Conservation (phyloP, 2,888 invertebrate genomes). For the Lochmaea crataegi region DNA sequence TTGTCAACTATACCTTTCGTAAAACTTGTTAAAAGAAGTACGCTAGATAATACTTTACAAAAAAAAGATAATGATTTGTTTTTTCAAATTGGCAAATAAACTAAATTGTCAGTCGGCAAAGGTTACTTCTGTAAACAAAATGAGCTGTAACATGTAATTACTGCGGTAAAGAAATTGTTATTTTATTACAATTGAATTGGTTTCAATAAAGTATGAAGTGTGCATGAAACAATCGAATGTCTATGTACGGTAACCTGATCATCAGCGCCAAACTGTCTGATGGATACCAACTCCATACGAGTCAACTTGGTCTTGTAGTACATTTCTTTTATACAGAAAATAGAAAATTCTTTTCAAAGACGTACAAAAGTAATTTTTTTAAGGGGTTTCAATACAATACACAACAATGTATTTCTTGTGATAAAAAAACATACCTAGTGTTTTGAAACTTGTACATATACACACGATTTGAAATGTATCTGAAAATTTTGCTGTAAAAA, state of each 20-base stretch:
- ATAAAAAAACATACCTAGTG: too few relatives aligned
- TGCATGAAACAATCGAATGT: constrained; percentile 49
- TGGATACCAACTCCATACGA: constrained; percentile 30
- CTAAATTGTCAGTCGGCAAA: not conserved
- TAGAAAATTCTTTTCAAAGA: not conserved
- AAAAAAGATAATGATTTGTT: not conserved
- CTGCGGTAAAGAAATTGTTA: constrained; percentile 31
- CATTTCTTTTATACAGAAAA: constrained; percentile 24
- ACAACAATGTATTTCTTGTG: too few relatives aligned
- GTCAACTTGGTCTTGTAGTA: constrained; percentile 12
- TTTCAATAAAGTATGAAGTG: constrained; percentile 36
- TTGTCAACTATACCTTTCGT: not conserved
- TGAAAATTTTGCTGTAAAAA: too few relatives aligned
- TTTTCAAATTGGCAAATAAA: not conserved
- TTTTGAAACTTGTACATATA: too few relatives aligned
- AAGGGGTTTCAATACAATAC: not conserved
- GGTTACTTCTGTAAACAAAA: not conserved
- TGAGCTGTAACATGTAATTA: not conserved
- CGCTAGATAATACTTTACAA: not conserved
- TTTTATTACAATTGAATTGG: constrained; percentile 35
- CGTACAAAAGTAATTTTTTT: not conserved
- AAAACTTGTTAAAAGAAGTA: not conserved
- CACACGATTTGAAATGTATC: too few relatives aligned
- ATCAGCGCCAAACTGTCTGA: constrained; percentile 61
- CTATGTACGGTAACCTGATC: constrained; percentile 61